Conservation (phyloP, 2,797 vertebrate genomes). For the Malacoraja senta region DNA sequence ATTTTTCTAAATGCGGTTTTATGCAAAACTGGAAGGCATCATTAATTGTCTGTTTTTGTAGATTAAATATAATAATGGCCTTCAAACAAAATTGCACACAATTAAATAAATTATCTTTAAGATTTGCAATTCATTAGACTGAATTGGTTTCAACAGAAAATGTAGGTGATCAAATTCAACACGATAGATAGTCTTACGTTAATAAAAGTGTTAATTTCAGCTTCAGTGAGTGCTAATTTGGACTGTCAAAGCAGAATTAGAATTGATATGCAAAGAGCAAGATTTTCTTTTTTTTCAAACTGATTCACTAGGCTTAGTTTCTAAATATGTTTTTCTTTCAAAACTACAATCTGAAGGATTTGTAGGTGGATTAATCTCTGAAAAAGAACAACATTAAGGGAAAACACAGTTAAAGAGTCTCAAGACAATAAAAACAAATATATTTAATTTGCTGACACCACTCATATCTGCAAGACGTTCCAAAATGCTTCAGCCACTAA, state of each 20-base stretch:
- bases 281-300: not conserved
- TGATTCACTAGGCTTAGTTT: not conserved
- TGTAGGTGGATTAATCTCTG: not conserved
- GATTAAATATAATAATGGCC: not conserved
- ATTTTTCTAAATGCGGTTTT: not conserved
- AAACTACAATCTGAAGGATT: not conserved
- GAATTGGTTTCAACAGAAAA: not conserved
- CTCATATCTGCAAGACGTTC: not conserved
- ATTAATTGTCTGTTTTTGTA: not conserved
- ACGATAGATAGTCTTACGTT: not conserved
- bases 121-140: not conserved
- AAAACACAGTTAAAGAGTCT: not conserved
- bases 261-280: not conserved
- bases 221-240: not conserved
- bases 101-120: not conserved
- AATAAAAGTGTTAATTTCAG: not conserved
- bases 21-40: not conserved
- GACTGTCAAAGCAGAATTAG: not conserved
- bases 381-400: not conserved
- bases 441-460: not conserved
- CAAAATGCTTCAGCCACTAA: not conserved
- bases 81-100: not conserved
- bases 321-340: not conserved
- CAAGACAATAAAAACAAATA: not conserved
- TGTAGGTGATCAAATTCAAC: not conserved